Evolutionary conservation across 1,140 invertebrate genomes (phyloP).

Genomic region (Drosophila kanapiae): DNA sequence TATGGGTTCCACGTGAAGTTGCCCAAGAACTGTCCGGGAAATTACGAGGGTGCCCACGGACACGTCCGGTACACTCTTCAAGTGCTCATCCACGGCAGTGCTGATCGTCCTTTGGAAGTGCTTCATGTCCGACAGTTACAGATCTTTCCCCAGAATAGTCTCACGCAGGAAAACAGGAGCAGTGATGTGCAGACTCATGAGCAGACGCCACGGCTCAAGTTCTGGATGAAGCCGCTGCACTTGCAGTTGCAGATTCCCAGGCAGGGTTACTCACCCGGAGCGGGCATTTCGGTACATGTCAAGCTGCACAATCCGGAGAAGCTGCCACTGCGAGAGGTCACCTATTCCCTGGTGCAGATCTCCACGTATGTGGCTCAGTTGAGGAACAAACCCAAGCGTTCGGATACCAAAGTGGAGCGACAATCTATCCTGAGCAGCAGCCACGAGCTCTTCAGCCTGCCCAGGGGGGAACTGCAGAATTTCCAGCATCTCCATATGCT

Average conservation of each 20-base stretch:
- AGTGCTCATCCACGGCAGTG: slow-evolving; percentile 88
- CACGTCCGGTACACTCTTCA: slow-evolving; percentile 89
- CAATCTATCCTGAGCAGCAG: slow-evolving; percentile 86
- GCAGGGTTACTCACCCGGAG: slow-evolving; percentile 65
- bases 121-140: slow-evolving; percentile 88
- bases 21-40: slow-evolving; percentile 88
- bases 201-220: slow-evolving; percentile 46
- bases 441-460: slow-evolving; percentile 85
- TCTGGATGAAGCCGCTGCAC: slow-evolving; percentile 68
- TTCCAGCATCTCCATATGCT: slow-evolving; percentile 84
- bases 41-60: slow-evolving; percentile 90
- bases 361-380: slow-evolving; percentile 50
- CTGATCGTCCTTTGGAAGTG: slow-evolving; percentile 88
- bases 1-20: slow-evolving; percentile 88
- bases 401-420: slow-evolving; percentile 74
- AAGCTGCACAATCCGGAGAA: slow-evolving; percentile 70
- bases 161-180: slow-evolving; percentile 63
- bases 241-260: slow-evolving; percentile 66
- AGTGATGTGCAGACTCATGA: slow-evolving; percentile 46
- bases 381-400: slow-evolving; percentile 52
- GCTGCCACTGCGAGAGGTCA: slow-evolving; percentile 85
- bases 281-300: slow-evolving; percentile 67
- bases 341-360: slow-evolving; percentile 85
- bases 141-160: slow-evolving; percentile 88
- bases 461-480: slow-evolving; percentile 84